A percentile compares a stretch with the other conserved stretches of the same genome.
Evolutionary conservation across 2,888 invertebrate species (phyloP).

Genomic region (Ennomos fuscantarius): DNA sequence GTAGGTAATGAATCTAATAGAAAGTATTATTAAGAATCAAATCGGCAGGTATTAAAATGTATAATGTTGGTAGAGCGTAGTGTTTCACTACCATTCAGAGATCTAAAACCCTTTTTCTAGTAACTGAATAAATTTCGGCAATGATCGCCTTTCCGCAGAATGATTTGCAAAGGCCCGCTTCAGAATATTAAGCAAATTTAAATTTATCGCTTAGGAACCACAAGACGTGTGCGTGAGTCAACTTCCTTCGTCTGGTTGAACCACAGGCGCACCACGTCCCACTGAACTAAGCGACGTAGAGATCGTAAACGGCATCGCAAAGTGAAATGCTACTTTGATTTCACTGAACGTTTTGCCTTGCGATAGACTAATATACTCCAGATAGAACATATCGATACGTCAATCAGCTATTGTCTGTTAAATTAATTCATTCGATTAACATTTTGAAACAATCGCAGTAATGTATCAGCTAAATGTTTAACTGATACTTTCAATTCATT

Average conservation of each 20-base stretch:
- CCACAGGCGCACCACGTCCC: constrained; percentile 15
- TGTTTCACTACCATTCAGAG: too few relatives aligned
- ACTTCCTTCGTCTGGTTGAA: constrained; percentile 51
- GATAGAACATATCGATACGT: constrained; percentile 63
- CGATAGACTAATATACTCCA: constrained; percentile 35
- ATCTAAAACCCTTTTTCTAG: too few relatives aligned
- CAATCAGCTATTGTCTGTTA: constrained; percentile 68
- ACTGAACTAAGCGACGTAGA: constrained; percentile 8
- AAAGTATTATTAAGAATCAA: too few relatives aligned
- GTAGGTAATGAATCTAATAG: too few relatives aligned
- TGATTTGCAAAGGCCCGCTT: constrained; percentile 49
- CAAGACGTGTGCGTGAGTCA: constrained; percentile 57
- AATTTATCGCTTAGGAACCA: constrained; percentile 58
- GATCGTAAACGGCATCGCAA: constrained; percentile 8
- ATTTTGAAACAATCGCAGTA: constrained; percentile 64
- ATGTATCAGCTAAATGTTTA: constrained; percentile 39
- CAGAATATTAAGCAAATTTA: constrained; percentile 69
- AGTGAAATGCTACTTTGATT: constrained; percentile 14
- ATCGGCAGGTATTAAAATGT: too few relatives aligned
- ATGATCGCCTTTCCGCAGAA: constrained; percentile 44
- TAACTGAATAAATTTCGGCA: constrained; percentile 5
- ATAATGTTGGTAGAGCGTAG: too few relatives aligned
- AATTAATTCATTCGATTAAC: constrained; percentile 62
- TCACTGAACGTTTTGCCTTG: constrained; percentile 18
- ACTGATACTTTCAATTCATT: constrained; percentile 14